Conservation (phyloP, 1,140 invertebrate genomes). For the Copidosoma floridanum region DNA sequence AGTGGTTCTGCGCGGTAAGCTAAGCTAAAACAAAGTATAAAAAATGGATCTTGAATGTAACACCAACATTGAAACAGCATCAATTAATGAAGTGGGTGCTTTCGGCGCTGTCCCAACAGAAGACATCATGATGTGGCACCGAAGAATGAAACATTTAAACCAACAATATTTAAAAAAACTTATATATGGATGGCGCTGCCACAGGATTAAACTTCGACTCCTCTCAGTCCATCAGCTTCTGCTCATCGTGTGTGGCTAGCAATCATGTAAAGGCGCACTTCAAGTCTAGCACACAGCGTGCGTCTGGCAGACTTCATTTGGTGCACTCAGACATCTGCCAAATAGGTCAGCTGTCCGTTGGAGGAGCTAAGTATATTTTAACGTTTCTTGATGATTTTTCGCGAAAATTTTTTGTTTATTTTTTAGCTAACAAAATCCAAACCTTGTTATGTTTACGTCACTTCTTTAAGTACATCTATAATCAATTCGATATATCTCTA, state of each 20-base stretch:
- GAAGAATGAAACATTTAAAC: background rate
- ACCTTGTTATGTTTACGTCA: background rate
- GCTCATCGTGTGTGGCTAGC: background rate
- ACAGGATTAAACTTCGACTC: background rate
- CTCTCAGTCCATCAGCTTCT: background rate
- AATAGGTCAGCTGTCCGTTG: constrained; percentile 17
- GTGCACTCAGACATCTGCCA: constrained; percentile 3
- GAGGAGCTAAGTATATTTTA: constrained; percentile 30
- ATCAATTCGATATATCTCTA: constrained; percentile 8
- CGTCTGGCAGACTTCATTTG: background rate
- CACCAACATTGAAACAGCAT: too few relatives aligned
- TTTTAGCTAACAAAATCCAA: background rate
- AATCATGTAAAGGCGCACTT: background rate
- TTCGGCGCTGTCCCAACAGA: background rate
- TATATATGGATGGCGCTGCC: background rate
- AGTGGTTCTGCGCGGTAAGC: background rate
- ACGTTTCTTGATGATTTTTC: constrained; percentile 1
- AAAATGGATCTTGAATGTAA: background rate
- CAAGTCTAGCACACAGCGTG: background rate
- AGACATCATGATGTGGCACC: background rate
- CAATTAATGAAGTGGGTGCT: too few relatives aligned
- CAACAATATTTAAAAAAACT: background rate
- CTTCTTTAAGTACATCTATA: background rate
- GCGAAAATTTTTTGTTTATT: constrained; percentile 1
- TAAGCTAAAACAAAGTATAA: background rate